phyloP scores from a whole-genome alignment of 2,113 vertebrate species.

The Poeciliopsis occidentalis region DNA sequence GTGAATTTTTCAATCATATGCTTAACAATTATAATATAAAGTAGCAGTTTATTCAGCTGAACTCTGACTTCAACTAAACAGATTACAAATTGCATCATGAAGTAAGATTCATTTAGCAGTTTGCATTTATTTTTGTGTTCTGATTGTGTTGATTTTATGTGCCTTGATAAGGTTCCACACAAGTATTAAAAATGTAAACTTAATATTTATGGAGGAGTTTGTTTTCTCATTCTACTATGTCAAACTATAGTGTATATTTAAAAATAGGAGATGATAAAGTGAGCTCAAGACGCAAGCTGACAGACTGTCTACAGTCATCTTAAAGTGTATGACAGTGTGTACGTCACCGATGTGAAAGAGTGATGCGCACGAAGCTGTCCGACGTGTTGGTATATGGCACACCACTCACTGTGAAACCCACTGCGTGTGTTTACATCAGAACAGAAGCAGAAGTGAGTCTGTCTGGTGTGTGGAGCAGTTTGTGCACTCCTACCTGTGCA shows the following conservation, averaged over 20 bases:
- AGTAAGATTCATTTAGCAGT: not conserved
- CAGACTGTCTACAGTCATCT: not conserved
- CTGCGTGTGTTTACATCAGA: slow-evolving; percentile 8
- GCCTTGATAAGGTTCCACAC: not conserved
- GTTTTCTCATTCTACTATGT: not conserved
- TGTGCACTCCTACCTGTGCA: not conserved
- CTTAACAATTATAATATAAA: not conserved
- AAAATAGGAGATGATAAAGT: not conserved
- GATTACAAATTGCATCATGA: not conserved
- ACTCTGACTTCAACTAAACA: not conserved
- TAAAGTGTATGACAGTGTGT: not conserved
- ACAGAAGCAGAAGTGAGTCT: slow-evolving; percentile 8
- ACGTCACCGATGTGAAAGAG: not conserved
- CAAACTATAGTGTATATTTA: not conserved
- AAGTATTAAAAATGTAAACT: not conserved
- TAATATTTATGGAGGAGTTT: not conserved
- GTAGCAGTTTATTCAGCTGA: not conserved
- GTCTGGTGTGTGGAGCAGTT: slow-evolving; percentile 2
- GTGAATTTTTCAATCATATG: slow-evolving; percentile 4
- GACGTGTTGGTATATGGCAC: not conserved
- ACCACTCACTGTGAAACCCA: not conserved
- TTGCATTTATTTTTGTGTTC: not conserved
- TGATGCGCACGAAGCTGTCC: not conserved
- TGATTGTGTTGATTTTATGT: not conserved
- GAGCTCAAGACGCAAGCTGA: not conserved